Evolutionary conservation across 2,797 vertebrate species (phyloP), one percentile per base, ranked within the genome.

Genomic region (Gobionotothen gibberifrons): DNA sequence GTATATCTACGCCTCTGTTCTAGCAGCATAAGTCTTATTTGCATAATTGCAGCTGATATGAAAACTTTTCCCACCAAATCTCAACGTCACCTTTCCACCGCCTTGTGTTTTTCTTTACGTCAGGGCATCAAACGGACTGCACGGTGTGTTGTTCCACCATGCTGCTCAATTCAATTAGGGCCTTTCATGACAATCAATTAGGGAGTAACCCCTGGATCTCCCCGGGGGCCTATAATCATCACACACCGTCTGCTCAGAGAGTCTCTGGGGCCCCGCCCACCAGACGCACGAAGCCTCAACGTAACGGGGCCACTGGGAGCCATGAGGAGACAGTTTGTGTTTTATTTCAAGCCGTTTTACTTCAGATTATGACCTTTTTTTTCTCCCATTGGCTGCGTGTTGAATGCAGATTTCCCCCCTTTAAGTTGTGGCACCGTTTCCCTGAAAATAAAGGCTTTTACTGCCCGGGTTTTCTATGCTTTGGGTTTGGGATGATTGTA

Each of bases 191-290:
- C 88, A 93, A 93, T 93, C 93, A 92, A 91, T 94, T 95, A 93
- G 91, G 84, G 78, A 85, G 92, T 81, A 83, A 86, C 93, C 91
- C 90, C 89, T 81, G 89, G 87, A 90, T 90, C 91, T 94, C 94
- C 94, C 92, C 81, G 67, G 92, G 90, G 90, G 91, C 89, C 92
- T 87, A 87, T 93, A 95, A 94, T 95, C 94, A 94, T 93, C 93
- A 83, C 79, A 81, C 82, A 69, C 87, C 78, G 81, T 83, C 89
- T 89, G 89, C 84, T 87, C 78, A 48, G 70, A 69, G 53, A 13
- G 78, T 52, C 82, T 49, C 80, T 2, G 71, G 77, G 77, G 81
- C 79, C 75, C 74, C 73, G 47, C 71, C 77, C 76, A 69, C 63
- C 55, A 55, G 16, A 9, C 32, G 63, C 71, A 48, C 66, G 74